These are phyloP conservation scores for Notamacropus eugenii DNA, from an alignment of 2,797 vertebrate species.

Conservation along the genomic window DNA sequence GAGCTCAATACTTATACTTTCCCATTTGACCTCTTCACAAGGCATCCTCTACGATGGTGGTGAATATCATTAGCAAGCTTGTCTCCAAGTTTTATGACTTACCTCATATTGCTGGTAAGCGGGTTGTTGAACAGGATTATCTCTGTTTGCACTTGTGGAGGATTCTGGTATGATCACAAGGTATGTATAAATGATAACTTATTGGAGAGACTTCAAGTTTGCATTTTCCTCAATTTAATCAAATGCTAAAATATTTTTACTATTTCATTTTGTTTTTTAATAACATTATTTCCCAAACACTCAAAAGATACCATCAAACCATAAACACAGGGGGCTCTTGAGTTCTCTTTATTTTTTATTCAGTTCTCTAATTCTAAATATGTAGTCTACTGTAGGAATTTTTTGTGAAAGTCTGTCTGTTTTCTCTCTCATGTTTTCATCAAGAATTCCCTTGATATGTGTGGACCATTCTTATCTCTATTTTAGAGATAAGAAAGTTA, in stretches of 20 bases:
- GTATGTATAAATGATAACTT: neutral
- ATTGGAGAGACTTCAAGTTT: neutral
- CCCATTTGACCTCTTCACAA: neutral
- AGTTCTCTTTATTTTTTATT: neutral
- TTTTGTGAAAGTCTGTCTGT: neutral
- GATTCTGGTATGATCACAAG: neutral
- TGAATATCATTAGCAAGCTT: neutral
- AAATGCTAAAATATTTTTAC: neutral
- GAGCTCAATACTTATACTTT: neutral
- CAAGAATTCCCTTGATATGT: neutral
- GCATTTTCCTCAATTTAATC: neutral
- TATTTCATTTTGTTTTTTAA: neutral
- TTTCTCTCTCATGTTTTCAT: neutral
- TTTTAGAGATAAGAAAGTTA: neutral
- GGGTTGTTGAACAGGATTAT: neutral
- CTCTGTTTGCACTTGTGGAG: neutral
- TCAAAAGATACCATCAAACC: neutral
- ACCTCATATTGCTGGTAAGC: neutral
- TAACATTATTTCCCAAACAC: neutral
- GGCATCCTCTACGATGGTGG: neutral
- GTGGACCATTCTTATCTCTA: neutral
- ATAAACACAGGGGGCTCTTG: neutral
- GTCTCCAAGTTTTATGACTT: neutral
- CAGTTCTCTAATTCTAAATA: neutral
- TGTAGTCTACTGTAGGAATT: neutral